A percentile compares a stretch with the other conserved stretches of the same genome.
Evolutionary conservation across 2,113 vertebrate species (phyloP).

Genomic region (Chauna torquata): DNA sequence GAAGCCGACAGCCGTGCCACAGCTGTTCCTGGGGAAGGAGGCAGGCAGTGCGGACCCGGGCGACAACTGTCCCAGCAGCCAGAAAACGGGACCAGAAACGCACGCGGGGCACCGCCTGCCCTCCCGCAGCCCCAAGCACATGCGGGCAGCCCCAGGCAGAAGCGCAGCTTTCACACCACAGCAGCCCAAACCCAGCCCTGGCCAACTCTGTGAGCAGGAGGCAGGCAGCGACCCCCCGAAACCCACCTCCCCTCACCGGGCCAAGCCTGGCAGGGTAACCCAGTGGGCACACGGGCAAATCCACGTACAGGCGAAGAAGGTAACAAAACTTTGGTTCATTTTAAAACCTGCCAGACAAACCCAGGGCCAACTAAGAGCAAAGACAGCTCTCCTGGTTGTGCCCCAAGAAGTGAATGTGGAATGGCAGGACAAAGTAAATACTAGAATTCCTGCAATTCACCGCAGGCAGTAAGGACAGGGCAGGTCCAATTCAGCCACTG

Average conservation of each 20-base stretch:
- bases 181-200: no score
- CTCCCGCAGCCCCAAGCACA: no score
- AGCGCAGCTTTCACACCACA: no score
- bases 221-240: background rate
- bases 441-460: background rate
- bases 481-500: background rate
- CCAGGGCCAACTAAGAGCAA: background rate
- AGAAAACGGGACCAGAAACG: background rate
- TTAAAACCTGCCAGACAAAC: background rate
- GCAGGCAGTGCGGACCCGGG: no score
- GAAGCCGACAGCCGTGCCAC: background rate
- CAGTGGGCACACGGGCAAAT: no score
- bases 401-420: background rate
- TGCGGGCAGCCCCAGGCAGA: no score
- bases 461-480: background rate
- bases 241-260: background rate
- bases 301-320: background rate
- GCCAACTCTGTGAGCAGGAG: background rate
- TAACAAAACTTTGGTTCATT: background rate
- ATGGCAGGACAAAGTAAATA: background rate
- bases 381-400: background rate
- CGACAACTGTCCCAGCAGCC: background rate
- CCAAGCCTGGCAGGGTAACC: background rate
- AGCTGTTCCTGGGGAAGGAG: rapidly evolving
- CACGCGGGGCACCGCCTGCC: background rate